Evolutionary conservation across 64 coral and sea anemone genomes (phyloP).

Genomic region (Trachythela sp.): DNA sequence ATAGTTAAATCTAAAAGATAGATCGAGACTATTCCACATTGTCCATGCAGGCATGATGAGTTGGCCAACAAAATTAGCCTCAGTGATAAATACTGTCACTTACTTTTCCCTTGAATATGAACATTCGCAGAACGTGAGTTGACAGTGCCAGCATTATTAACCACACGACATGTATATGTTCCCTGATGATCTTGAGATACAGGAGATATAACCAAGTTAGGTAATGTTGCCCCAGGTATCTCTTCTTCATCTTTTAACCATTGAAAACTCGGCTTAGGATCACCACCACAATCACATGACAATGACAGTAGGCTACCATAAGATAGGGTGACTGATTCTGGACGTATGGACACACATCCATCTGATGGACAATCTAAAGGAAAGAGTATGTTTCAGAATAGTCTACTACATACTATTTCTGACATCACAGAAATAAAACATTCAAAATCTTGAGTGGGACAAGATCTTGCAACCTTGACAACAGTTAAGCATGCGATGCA

Average conservation of each 20-base stretch:
- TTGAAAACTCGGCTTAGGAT: constrained; percentile 70
- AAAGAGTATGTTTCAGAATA: too few relatives aligned
- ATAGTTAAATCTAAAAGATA: too few relatives aligned
- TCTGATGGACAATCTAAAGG: too few relatives aligned
- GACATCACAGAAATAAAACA: constrained; percentile 19
- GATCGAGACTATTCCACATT: too few relatives aligned
- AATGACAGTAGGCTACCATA: constrained; percentile 53
- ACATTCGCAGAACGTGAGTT: constrained; percentile 38
- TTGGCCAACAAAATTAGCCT: too few relatives aligned
- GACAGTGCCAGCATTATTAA: constrained; percentile 45
- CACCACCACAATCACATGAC: constrained; percentile 86
- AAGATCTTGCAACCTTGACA: too few relatives aligned
- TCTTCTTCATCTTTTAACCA: constrained; percentile 66
- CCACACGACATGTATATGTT: constrained; percentile 56
- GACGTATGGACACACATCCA: constrained; percentile 43
- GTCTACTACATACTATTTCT: too few relatives aligned
- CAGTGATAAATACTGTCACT: not conserved
- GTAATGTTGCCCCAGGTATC: constrained; percentile 38
- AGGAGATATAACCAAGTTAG: constrained; percentile 44
- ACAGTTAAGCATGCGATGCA: too few relatives aligned
- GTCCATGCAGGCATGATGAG: too few relatives aligned
- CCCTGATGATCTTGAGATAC: constrained; percentile 63
- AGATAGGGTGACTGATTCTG: not conserved
- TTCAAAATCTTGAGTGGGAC: too few relatives aligned
- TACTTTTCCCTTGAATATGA: not conserved